Evolutionary conservation across 2,113 vertebrate species (phyloP).

Genomic region (Nanorana parkeri): DNA sequence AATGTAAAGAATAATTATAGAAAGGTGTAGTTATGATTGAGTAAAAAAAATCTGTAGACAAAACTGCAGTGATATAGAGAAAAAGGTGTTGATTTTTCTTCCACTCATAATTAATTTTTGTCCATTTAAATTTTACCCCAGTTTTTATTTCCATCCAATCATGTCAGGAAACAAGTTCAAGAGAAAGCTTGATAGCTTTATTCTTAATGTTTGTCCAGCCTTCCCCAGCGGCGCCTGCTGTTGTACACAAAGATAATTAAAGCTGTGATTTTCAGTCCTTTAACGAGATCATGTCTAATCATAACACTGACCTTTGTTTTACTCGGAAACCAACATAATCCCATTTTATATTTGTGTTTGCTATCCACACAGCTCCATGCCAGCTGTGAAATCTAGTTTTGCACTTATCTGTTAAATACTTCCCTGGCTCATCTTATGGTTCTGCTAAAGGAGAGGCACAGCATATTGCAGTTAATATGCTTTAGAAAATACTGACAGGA

Average conservation of each 20-base stretch:
- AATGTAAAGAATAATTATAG: too few species aligned
- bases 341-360: constrained; percentile 37
- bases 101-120: background rate
- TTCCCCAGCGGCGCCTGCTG: constrained; percentile 32
- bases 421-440: background rate
- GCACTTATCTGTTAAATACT: background rate
- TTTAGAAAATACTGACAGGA: background rate
- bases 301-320: constrained; percentile 45
- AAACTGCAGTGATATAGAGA: too few species aligned
- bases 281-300: constrained; percentile 31
- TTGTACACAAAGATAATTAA: constrained; percentile 46
- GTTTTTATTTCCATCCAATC: background rate
- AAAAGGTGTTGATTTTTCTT: background rate
- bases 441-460: background rate
- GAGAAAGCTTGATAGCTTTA: constrained; percentile 11
- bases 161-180: constrained; percentile 22
- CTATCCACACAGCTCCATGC: constrained; percentile 29
- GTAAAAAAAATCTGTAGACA: too few species aligned
- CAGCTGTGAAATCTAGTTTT: constrained; percentile 26
- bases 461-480: background rate
- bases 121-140: background rate
- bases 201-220: constrained; percentile 21
- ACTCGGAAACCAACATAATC: constrained; percentile 38
- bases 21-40: too few species aligned
- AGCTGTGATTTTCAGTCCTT: constrained; percentile 27